phyloP scores from a whole-genome alignment of 2,888 invertebrate genomes.

The Ecliptopera silaceata region DNA sequence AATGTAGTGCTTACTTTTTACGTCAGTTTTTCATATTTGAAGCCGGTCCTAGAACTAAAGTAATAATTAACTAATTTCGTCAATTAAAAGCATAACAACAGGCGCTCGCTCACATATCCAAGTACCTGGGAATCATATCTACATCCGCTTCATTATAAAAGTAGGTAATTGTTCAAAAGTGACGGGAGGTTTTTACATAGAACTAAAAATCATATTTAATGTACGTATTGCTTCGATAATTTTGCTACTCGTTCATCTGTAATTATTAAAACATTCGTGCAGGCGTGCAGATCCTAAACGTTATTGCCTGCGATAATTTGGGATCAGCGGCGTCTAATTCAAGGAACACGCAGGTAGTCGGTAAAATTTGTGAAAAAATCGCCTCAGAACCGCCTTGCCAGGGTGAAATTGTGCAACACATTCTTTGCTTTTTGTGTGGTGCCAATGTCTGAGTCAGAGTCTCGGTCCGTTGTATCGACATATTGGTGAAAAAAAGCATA shows the following conservation, averaged over 20 bases:
- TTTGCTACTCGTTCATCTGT: not conserved
- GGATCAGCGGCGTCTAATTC: conserved; percentile 14
- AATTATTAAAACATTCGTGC: conserved; percentile 9
- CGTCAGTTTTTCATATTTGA: not conserved
- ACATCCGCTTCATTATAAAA: conserved; percentile 41
- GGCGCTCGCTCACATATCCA: conserved; percentile 39
- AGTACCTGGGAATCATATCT: not conserved
- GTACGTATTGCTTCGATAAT: not conserved
- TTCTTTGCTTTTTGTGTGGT: conserved; percentile 43
- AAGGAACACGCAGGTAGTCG: conserved; percentile 52
- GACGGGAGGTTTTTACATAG: not conserved
- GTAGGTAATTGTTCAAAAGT: not conserved
- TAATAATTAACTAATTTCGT: conserved; percentile 43
- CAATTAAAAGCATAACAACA: conserved; percentile 47
- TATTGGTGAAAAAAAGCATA: conserved; percentile 9
- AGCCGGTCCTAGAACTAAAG: not conserved
- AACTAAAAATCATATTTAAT: not conserved
- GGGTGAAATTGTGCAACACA: conserved; percentile 53
- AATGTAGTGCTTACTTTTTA: no score
- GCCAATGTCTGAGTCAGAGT: conserved; percentile 20
- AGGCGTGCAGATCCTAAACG: conserved; percentile 2
- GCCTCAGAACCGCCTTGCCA: conserved; percentile 37
- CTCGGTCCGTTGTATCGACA: conserved; percentile 34
- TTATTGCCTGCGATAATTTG: conserved; percentile 8
- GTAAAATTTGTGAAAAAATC: conserved; percentile 40